Conservation (phyloP, 2,113 vertebrate genomes). For the Phyllostomus discolor region DNA sequence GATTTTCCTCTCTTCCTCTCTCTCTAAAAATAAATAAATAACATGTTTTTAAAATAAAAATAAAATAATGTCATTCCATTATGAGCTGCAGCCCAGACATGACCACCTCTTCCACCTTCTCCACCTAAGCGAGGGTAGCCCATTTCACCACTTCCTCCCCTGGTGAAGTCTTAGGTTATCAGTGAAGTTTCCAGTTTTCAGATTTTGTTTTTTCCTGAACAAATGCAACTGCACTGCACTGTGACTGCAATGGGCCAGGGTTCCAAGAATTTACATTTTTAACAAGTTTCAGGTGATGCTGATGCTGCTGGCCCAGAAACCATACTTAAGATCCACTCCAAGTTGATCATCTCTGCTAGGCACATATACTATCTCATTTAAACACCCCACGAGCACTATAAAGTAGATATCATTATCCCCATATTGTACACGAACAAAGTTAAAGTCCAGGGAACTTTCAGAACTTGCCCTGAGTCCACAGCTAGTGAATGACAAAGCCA, state of each 20-base stretch:
- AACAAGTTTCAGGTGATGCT: background rate
- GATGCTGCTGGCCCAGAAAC: background rate
- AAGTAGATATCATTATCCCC: background rate
- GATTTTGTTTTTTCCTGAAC: conserved; percentile 77
- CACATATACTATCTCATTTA: background rate
- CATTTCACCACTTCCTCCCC: conserved; percentile 92
- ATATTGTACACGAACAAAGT: background rate
- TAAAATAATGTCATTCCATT: conserved; percentile 74
- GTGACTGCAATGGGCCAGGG: background rate
- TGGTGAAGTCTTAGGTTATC: conserved; percentile 87
- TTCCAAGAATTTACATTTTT: background rate
- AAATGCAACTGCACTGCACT: background rate
- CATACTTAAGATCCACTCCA: background rate
- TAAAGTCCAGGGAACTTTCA: background rate
- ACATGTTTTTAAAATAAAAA: too few species aligned
- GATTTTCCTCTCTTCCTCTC: too few species aligned
- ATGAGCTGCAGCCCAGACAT: conserved; percentile 88
- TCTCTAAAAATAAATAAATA: too few species aligned
- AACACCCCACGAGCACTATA: background rate
- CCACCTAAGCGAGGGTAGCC: conserved; percentile 92
- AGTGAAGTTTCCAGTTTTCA: conserved; percentile 83
- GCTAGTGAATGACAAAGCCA: background rate
- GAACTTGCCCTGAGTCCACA: background rate
- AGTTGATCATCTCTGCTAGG: background rate
- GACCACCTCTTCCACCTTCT: conserved; percentile 91